These are phyloP conservation scores for Hestina assimilis DNA, from an alignment of 1,140 invertebrate species.

Conservation along the genomic window DNA sequence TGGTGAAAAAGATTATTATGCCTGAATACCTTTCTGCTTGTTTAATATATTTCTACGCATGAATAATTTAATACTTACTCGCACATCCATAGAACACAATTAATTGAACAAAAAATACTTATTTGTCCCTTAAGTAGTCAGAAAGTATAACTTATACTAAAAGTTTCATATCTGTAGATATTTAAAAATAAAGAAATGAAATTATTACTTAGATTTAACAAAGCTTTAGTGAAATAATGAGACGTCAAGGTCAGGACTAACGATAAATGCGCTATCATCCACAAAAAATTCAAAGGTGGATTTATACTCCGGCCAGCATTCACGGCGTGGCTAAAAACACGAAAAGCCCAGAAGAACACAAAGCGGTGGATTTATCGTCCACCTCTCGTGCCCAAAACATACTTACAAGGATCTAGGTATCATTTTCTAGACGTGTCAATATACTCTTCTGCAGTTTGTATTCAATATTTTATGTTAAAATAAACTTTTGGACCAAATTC, in stretches of 20 bases:
- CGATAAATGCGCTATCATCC: slow-evolving; percentile 28
- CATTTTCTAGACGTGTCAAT: slow-evolving; percentile 25
- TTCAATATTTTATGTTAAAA: no score
- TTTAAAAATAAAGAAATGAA: no score
- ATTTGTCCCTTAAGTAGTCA: no score
- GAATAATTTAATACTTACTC: no score
- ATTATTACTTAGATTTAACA: background rate
- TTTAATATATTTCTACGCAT: no score
- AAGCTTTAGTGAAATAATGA: background rate
- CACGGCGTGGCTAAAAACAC: slow-evolving; percentile 43
- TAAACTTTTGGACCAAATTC: no score
- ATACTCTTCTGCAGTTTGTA: background rate
- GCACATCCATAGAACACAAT: no score
- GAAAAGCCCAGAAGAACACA: slow-evolving; percentile 52
- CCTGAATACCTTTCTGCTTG: no score
- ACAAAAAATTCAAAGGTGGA: slow-evolving; percentile 31
- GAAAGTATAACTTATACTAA: no score
- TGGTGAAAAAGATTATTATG: no score
- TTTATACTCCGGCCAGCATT: slow-evolving; percentile 30
- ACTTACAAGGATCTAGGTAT: slow-evolving; percentile 25
- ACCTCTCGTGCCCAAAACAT: slow-evolving; percentile 56
- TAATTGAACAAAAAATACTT: no score
- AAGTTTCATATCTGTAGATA: no score
- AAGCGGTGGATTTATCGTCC: slow-evolving; percentile 64
- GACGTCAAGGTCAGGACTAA: slow-evolving; percentile 9